Conservation (phyloP, 1,140 invertebrate genomes). For the Ips nitidus region DNA sequence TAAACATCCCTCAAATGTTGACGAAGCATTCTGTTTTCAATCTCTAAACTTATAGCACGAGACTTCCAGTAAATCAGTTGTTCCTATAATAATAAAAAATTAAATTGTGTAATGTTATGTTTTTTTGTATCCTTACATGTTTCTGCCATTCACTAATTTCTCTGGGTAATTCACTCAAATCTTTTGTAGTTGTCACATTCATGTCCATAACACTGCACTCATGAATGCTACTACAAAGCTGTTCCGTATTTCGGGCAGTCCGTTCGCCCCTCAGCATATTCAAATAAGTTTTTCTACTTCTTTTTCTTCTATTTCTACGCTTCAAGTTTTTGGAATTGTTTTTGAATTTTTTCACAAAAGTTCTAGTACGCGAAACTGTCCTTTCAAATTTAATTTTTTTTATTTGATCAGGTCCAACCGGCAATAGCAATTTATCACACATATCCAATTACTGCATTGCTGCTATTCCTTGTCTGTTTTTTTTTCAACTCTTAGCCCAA, state of each 20-base stretch:
- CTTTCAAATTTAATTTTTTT: too few species aligned
- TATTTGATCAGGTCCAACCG: too few species aligned
- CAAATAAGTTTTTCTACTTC: constrained; percentile 40
- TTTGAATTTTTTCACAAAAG: not conserved
- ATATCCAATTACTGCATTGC: too few species aligned
- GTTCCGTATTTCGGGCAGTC: constrained; percentile 30
- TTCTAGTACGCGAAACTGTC: too few species aligned
- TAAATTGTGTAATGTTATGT: constrained; percentile 39
- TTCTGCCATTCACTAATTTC: constrained; percentile 54
- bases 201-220: constrained; percentile 41
- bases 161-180: constrained; percentile 13
- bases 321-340: constrained; percentile 3
- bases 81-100: constrained; percentile 30
- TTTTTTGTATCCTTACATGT: constrained; percentile 40
- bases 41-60: constrained; percentile 62
- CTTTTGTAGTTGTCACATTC: constrained; percentile 31
- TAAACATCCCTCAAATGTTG: constrained; percentile 45
- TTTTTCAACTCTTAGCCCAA: too few species aligned
- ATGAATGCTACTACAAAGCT: constrained; percentile 37
- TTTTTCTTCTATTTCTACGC: constrained; percentile 36
- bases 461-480: too few species aligned
- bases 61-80: constrained; percentile 68
- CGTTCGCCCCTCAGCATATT: constrained; percentile 36
- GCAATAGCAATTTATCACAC: too few species aligned
- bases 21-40: constrained; percentile 64